These are phyloP conservation scores for Griposia aprilina DNA, from an alignment of 2,888 invertebrate species.

Conservation along the genomic window DNA sequence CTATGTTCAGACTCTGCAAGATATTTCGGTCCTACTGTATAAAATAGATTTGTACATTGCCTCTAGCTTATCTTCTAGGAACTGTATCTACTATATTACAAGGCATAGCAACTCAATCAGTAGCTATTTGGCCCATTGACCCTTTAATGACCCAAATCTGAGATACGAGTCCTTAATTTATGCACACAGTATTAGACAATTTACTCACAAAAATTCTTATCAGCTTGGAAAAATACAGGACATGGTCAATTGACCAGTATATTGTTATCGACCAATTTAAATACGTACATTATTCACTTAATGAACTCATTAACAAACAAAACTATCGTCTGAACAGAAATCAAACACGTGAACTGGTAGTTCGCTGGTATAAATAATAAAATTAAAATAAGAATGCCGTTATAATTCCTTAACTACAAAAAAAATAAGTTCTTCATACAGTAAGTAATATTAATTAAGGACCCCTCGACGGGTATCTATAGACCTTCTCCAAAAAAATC, in stretches of 20 bases:
- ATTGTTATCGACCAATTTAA: constrained; percentile 17
- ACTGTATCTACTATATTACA: neutral
- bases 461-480: too few relatives aligned
- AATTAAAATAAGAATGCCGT: too few relatives aligned
- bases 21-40: too few relatives aligned
- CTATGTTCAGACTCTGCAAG: too few relatives aligned
- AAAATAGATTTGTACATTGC: neutral
- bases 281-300: neutral
- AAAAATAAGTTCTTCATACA: too few relatives aligned
- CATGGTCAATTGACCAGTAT: neutral
- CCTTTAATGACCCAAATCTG: neutral
- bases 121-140: neutral
- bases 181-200: constrained; percentile 8
- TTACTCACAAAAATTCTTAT: constrained; percentile 37
- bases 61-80: neutral
- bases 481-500: too few relatives aligned
- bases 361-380: too few relatives aligned
- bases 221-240: constrained; percentile 48
- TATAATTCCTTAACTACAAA: too few relatives aligned
- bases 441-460: too few relatives aligned
- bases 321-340: neutral
- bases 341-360: neutral
- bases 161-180: neutral
- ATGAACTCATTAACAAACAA: neutral
- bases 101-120: neutral